Evolutionary conservation across 2,888 invertebrate genomes (phyloP).

Genomic region (Ethmia dodecea): DNA sequence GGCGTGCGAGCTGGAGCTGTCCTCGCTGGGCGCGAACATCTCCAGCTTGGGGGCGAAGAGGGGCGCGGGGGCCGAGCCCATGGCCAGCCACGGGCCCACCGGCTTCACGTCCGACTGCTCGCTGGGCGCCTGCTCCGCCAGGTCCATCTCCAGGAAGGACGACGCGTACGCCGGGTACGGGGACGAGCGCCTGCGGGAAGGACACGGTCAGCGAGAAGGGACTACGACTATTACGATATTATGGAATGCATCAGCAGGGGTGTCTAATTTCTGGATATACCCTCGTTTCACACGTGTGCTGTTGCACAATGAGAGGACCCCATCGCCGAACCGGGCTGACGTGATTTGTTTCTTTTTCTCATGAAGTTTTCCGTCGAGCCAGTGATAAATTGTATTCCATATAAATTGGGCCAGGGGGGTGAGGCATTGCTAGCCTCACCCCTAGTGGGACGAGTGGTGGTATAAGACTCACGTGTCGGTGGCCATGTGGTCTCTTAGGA

Average conservation of each 20-base stretch:
- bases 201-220: too few species aligned
- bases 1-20: conserved; percentile 33
- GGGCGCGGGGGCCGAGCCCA: conserved; percentile 15
- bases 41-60: conserved; percentile 10
- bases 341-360: too few species aligned
- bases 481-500: conserved; percentile 68
- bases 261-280: too few species aligned
- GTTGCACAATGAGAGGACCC: too few species aligned
- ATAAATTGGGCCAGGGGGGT: neutral
- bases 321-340: too few species aligned
- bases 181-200: conserved; percentile 36
- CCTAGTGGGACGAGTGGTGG: neutral
- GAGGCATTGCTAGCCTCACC: neutral
- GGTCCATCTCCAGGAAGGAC: conserved; percentile 32
- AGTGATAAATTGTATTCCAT: neutral
- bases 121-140: conserved; percentile 7
- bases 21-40: conserved; percentile 24
- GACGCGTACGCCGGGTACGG: conserved; percentile 38
- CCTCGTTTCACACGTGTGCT: too few species aligned
- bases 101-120: conserved; percentile 26
- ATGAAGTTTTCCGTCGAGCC: too few species aligned
- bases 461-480: conserved; percentile 53
- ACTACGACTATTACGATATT: too few species aligned
- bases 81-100: conserved; percentile 28
- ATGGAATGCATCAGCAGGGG: too few species aligned